phyloP scores from a whole-genome alignment of 1,140 invertebrate species.

The Leptopilina clavipes region DNA sequence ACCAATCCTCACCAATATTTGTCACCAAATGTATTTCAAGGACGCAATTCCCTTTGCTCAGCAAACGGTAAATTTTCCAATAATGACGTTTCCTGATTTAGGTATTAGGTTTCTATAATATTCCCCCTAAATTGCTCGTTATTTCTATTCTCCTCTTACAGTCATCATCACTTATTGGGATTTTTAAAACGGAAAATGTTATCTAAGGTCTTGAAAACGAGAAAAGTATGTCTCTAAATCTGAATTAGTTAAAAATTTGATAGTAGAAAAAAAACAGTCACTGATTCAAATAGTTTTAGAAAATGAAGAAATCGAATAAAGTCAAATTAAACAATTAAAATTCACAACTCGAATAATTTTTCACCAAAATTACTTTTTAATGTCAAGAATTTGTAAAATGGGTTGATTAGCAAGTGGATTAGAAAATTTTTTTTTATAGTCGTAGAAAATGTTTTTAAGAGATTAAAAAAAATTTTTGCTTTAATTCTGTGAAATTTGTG shows the following conservation, averaged over 20 bases:
- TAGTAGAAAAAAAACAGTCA: too few species aligned
- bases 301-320: too few species aligned
- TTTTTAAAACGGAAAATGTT: too few species aligned
- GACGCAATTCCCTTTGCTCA: conserved; percentile 71
- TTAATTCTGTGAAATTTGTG: background rate
- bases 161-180: background rate
- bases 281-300: too few species aligned
- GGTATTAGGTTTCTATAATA: conserved; percentile 28
- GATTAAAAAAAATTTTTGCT: background rate
- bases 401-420: background rate
- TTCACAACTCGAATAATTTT: too few species aligned
- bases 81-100: conserved; percentile 1
- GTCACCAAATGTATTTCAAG: conserved; percentile 72
- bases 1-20: conserved; percentile 67
- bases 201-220: too few species aligned
- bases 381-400: background rate
- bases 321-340: too few species aligned
- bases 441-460: too few species aligned
- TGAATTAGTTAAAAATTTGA: too few species aligned
- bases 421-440: background rate
- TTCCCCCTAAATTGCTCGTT: conserved; percentile 14
- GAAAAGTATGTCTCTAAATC: too few species aligned
- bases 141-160: background rate
- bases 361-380: too few species aligned
- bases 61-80: conserved; percentile 65